Base-by-base conservation (phyloP, 1,140 invertebrate species). In the Trachymyrmex septentrionalis region DNA sequence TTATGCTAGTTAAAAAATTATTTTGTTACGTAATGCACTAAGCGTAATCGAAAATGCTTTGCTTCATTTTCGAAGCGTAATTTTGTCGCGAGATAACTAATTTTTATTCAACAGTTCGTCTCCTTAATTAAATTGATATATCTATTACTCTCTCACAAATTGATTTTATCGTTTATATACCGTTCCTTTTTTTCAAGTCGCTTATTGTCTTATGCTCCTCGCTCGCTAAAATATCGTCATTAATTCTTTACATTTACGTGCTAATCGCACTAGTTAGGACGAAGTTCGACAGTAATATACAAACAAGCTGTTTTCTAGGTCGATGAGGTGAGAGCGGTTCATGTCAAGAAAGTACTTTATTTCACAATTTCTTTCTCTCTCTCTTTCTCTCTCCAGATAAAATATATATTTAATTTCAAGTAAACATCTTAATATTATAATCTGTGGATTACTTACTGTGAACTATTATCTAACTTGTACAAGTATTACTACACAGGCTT, bases 161-260 rank as follows among this genome's bases (percentile, higher is more conserved):
- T 61, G 19, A 77, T 50, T 71, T 53, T 57, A 53, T 53, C 48
- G 50, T 53, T 14, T 10, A n/a, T 38, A 57, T 16, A 10, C n/a
- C 24, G 12, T 53, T 73, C 21, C 10, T 14, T 71, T 57, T 72
- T 71, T 71, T 34, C 14, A 16, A 53, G 9, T 75, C 63, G 55
- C 81, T 71, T 80, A 88, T 81, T 88, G 81, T 89, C 86, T 85
- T 63, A 38, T 61, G 12, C n/a, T 76, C 61, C 86, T 76, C 67
- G 59, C 80, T 85, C 30, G 57, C 48, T 63, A 75, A 71, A 86
- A 81, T 86, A 67, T 75, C 80, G 59, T 86, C 21, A 16, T 76
- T 80, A 85, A 64, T 71, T 81, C 34, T 12, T 85, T 80, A 55
- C 48, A 50, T 44, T 50, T 84, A 81, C n/a, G 53, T 50, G 75